These are phyloP conservation scores for Sarcophaga peregrina DNA, from an alignment of 1,140 invertebrate species.

Conservation along the genomic window DNA sequence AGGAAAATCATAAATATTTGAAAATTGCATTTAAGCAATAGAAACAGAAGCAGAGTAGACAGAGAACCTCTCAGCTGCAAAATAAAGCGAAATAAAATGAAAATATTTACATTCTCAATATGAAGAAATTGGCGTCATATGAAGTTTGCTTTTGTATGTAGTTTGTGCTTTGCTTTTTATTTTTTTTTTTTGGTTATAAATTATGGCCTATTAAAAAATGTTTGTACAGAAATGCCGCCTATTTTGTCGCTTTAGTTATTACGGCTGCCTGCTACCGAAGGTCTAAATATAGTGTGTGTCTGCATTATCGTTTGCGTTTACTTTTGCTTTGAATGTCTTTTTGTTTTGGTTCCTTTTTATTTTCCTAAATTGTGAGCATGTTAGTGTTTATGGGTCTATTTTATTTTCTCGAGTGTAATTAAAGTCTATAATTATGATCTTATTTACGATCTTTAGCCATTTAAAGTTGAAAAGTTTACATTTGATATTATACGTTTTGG, in stretches of 20 bases:
- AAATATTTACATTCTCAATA: too few relatives aligned
- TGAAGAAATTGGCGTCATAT: too few relatives aligned
- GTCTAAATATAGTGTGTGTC: too few relatives aligned
- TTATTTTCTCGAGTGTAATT: slow-evolving; percentile 12
- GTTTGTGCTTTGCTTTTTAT: too few relatives aligned
- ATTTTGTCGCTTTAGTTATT: not conserved
- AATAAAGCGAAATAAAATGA: too few relatives aligned
- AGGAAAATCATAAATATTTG: slow-evolving; percentile 9
- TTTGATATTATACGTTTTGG: not conserved
- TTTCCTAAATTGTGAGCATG: not conserved
- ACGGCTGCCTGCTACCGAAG: not conserved
- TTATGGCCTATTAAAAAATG: not conserved
- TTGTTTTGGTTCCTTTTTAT: not conserved
- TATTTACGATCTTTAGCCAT: slow-evolving; percentile 5
- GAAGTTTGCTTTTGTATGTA: too few relatives aligned
- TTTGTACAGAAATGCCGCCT: not conserved
- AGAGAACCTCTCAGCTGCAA: too few relatives aligned
- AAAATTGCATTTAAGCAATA: slow-evolving; percentile 7
- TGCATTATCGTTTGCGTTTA: too few relatives aligned
- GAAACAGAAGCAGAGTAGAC: not conserved
- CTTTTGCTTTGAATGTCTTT: not conserved
- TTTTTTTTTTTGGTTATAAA: not conserved
- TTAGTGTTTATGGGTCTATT: not conserved
- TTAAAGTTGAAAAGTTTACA: too few relatives aligned
- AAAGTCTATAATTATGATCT: slow-evolving; percentile 33